Conservation (phyloP, 2,888 invertebrate species). For the Polymixis lichenea region DNA sequence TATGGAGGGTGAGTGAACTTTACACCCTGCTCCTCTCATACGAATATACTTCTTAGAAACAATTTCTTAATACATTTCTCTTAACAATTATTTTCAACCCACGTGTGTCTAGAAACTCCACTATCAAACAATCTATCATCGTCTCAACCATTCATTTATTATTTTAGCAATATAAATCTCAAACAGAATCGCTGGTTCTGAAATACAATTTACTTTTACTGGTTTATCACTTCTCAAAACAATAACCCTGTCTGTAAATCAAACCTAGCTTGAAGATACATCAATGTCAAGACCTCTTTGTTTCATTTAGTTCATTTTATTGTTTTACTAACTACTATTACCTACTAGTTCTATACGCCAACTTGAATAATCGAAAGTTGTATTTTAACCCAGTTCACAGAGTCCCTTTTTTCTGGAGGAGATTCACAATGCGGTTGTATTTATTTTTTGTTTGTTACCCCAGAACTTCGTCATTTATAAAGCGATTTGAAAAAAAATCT, state of each 20-base stretch:
- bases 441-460: too few relatives aligned
- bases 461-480: too few relatives aligned
- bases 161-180: background rate
- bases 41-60: background rate
- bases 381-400: too few relatives aligned
- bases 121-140: background rate
- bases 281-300: slow-evolving; percentile 31
- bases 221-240: slow-evolving; percentile 4
- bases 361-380: slow-evolving; percentile 1
- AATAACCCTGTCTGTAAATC: slow-evolving; percentile 25
- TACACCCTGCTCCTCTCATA: too few relatives aligned
- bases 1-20: too few relatives aligned
- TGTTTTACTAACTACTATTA: slow-evolving; percentile 21
- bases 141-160: slow-evolving; percentile 5
- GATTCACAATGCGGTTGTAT: too few relatives aligned
- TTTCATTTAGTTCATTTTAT: slow-evolving; percentile 28
- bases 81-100: background rate
- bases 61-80: background rate
- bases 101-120: background rate
- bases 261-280: slow-evolving; percentile 21
- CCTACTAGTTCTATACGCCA: background rate
- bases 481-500: too few relatives aligned
- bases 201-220: slow-evolving; percentile 26
- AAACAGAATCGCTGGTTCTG: slow-evolving; percentile 12
- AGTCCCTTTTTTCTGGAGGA: too few relatives aligned